Conservation (phyloP, 2,113 vertebrate species). For the Agapornis roseicollis region DNA sequence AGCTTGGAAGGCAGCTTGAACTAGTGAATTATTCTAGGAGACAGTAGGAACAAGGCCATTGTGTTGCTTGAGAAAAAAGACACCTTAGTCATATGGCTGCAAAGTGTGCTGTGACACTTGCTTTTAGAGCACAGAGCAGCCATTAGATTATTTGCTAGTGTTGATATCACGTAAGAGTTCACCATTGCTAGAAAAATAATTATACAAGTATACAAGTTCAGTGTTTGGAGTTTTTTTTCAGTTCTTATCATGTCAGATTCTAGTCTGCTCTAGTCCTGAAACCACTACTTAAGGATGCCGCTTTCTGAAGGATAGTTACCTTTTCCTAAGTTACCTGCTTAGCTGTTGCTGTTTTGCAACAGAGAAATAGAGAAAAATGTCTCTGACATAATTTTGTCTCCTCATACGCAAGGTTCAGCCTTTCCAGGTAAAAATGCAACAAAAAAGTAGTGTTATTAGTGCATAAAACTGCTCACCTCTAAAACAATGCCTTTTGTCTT, state of each 20-base stretch:
- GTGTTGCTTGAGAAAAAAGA: neutral
- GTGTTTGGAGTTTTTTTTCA: neutral
- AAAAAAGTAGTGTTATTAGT: neutral
- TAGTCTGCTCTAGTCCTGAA: neutral
- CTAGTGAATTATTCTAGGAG: neutral
- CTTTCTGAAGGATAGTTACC: neutral
- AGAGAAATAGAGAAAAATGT: neutral
- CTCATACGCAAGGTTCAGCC: neutral
- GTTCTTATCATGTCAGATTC: neutral
- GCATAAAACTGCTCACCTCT: neutral
- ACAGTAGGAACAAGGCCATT: neutral
- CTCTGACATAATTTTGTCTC: neutral
- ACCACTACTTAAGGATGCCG: neutral
- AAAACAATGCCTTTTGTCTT: neutral
- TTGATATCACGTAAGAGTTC: neutral
- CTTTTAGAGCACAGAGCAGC: neutral
- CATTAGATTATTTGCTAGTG: neutral
- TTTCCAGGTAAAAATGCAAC: neutral
- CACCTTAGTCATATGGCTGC: neutral
- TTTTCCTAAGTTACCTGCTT: neutral
- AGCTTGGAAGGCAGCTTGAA: neutral
- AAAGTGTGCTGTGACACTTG: neutral
- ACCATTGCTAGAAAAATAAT: neutral
- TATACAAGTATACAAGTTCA: neutral
- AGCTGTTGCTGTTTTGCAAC: neutral